Base-by-base conservation (phyloP, 2,888 invertebrate species). In the Margaritifera margaritifera region DNA sequence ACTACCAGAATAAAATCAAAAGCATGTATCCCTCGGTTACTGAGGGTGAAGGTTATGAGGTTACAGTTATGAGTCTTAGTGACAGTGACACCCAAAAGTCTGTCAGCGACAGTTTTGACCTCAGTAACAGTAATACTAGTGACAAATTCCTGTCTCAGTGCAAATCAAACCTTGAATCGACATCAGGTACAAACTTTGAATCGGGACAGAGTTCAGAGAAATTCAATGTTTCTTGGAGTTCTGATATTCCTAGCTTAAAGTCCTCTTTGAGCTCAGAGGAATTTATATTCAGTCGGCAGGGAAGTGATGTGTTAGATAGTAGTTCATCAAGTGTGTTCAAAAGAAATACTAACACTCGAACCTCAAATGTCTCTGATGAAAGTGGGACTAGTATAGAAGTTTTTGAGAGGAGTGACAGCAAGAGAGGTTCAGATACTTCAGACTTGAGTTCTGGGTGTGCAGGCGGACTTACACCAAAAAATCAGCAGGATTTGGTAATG, bases 1-100 rank as follows among this genome's bases (percentile, higher is more conserved):
- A 82, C 50, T 85, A 85, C 64, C 86, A 86, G 71, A 84, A 74
- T 61, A 79, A 80, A 63, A 85, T 86, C 54, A 80, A 82, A 11
- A 80, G 72, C 66, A 79, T 84, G 80, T 86, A 86, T 54, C 79
- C 80, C 20, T 71, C 77, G 6, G 69, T 65, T 25, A 24, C 24
- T 57, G 50, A 72, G 59, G 31, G 51, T n/a, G 74, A 74, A 42
- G 66, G 71, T 20, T 61, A 60, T n/a, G 77, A 77, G 6, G 66
- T 77, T 19, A 74, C 62, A 71, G 79, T 74, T 62, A 77, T 70
- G 53, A 77, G 67, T 18, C 66, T 77, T 54, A 81, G 81, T 64
- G 81, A 79, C 62, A 81, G 79, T 62, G 81, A 81, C 62, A 74
- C 77, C 4, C 74, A 73, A 25, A 60, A 64, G 19, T 69, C 73